Base-by-base conservation (phyloP, 2,113 vertebrate genomes). In the Tonatia bakeri region DNA sequence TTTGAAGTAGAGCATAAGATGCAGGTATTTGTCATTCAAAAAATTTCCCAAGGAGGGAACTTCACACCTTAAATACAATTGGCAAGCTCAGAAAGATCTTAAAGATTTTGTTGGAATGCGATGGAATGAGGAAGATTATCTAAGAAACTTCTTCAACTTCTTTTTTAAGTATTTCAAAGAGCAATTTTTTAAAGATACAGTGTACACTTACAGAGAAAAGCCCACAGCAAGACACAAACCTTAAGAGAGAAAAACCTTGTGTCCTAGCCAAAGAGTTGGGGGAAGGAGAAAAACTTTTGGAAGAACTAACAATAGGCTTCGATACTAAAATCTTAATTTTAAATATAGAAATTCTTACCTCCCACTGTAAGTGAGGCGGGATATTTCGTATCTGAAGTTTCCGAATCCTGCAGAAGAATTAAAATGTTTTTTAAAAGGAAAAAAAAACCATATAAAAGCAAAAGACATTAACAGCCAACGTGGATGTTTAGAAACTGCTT, bases 361-460 rank as follows among this genome's bases (percentile, higher is more conserved):
- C 99, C 99, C 99, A 99, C 98, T 99, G 99, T 96, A 99, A 98
- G 98, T 99, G 98, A 94, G 99, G 99, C 6, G 99, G 99, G 97
- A 99, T 99, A 98, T 99, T 99, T 98, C 99, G 99, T 98, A 99
- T 99, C 98, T 99, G 99, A 98, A 99, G 99, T 98, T 99, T 99
- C 97, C 99, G 99, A 99, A 99, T 99, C 99, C 99, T 99, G 98
- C 98, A 85, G 97, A 97, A 97, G 69, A 97, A 98, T 97, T 95
- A 84, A 87, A 96, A 97, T 67, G 69, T 24, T 72, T 84, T 90
- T 95, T 96, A 83, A 97, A 96, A 76, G 64, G 79, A 91, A 93
- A 87, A 56, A 93, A 75, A 43, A 86, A 88, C 38, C 9, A 82
- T 38, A 92, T 45, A 92, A 95, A 94, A 86, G 36, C 86, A 93